Evolutionary conservation across 30 jellyfish, hydroid and myxozoan genomes (phyloP).

Genomic region (Morbakka virulenta): DNA sequence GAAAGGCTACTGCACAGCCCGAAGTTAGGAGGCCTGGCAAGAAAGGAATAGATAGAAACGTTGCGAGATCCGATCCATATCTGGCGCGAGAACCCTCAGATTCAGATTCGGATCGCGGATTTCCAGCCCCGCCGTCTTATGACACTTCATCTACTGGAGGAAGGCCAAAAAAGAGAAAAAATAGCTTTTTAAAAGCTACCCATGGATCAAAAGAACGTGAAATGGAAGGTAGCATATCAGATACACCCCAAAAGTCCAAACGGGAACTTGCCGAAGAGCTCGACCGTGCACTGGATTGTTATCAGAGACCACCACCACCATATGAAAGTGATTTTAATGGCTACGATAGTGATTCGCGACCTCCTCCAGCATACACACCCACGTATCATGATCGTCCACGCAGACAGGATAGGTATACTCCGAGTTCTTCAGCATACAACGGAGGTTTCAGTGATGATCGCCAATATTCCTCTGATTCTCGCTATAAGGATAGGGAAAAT

Average conservation of each 20-base stretch:
- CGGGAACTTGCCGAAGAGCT: constrained; percentile 84
- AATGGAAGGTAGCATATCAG: constrained; percentile 42
- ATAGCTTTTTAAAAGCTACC: constrained; percentile 91
- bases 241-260: constrained; percentile 49
- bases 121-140: constrained; percentile 63
- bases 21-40: constrained; percentile 74
- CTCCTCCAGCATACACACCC: constrained; percentile 95
- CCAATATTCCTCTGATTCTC: too few species aligned
- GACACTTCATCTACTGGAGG: too few species aligned
- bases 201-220: constrained; percentile 60
- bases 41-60: constrained; percentile 62
- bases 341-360: constrained; percentile 60
- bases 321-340: constrained; percentile 50
- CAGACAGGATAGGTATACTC: too few species aligned
- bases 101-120: constrained; percentile 71
- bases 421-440: too few species aligned
- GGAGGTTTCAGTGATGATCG: too few species aligned
- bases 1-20: constrained; percentile 40
- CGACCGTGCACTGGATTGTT: constrained; percentile 73
- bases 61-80: constrained; percentile 92
- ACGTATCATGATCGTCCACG: too few species aligned
- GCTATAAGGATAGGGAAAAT: constrained; percentile 54
- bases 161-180: constrained; percentile 48
- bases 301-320: constrained; percentile 92
- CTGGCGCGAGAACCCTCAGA: constrained; percentile 38